Base-by-base conservation (phyloP, 2,797 vertebrate species). In the Rhynchonycteris naso region DNA sequence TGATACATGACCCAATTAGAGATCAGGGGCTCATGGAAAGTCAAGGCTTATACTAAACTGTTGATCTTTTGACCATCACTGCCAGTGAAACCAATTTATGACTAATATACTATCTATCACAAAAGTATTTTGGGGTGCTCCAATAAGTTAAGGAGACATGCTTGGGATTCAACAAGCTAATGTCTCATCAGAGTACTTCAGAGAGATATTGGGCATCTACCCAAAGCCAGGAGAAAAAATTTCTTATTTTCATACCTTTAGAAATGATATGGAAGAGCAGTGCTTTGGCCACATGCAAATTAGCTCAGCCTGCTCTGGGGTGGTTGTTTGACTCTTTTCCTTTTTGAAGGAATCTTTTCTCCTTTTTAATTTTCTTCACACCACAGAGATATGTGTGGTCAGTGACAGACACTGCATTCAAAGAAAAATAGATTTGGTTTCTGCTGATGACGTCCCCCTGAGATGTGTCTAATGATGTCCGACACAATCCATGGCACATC, bases 191-290 rank as follows among this genome's bases (percentile, higher is more conserved):
- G 30, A 92, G 14, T n/a, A 38, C 5, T 74, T n/a, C 33, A 56
- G 71, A 82, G 79, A 89, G 14, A 68, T 65, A 19, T 2, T 2
- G 59, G 50, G 21, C 59, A n/a, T 66, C 38, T 38, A 30, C 8
- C 50, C 16, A 38, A 50, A 76, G 47, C 28, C 18, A 0, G 4
- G 33, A 88, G 47, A 83, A 69, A 35, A 47, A 71, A 65, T 91
- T 72, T 10, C 24, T 75, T 78, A 74, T 68, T 95, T 83, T 79
- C 66, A 43, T 21, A 81, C 43, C 52, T 81, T 94, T 79, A 65
- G 33, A 84, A 82, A 79, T 15, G 24, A 33, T 28, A 76, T 38
- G 30, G 35, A 69, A 84, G 30, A 90, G 5, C 18, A 65, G 50
- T 18, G 38, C 47, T 91, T 94, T 76, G 18, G 56, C 21, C 33